phyloP scores from a whole-genome alignment of 2,113 vertebrate species.

The human region GRCh38 chr21:32957501-32958000 shows the following conservation, averaged over 20 bases:
- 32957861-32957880: slow-evolving; percentile 78
- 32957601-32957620: background rate
- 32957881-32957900: slow-evolving; percentile 69
- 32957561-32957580: background rate
- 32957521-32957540: background rate
- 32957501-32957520: no score
- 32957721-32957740: slow-evolving; percentile 86
- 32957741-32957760: slow-evolving; percentile 86
- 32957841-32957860: slow-evolving; percentile 75
- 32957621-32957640: slow-evolving; percentile 69
- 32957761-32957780: slow-evolving; percentile 86
- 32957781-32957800: slow-evolving; percentile 92
- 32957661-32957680: slow-evolving; percentile 73
- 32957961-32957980: background rate
- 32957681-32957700: slow-evolving; percentile 84
- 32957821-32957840: slow-evolving; percentile 84
- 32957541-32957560: accelerated
- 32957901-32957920: slow-evolving; percentile 43
- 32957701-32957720: slow-evolving; percentile 81
- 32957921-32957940: background rate
- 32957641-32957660: slow-evolving; percentile 64
- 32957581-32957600: accelerated
- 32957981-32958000: background rate
- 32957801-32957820: slow-evolving; percentile 88
- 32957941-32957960: background rate